Evolutionary conservation across 2,888 invertebrate genomes (phyloP).

Genomic region (Nezara viridula): DNA sequence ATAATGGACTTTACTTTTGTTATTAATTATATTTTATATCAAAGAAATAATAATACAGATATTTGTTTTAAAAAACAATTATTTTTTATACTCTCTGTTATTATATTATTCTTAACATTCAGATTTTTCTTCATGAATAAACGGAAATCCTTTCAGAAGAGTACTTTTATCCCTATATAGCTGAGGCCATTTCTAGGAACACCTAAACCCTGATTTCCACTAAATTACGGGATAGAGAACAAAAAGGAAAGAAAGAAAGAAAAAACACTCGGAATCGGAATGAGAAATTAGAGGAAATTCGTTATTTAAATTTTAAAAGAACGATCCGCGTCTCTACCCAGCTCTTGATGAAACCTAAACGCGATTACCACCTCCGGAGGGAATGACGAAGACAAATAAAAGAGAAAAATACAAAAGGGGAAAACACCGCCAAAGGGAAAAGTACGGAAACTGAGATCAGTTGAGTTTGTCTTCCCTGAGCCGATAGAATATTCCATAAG

Average conservation of each 20-base stretch:
- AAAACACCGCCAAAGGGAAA: background rate
- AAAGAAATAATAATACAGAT: too few species aligned
- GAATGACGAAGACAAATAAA: background rate
- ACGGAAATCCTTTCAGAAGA: background rate
- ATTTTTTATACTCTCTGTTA: too few species aligned
- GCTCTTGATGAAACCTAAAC: background rate
- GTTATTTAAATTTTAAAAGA: constrained; percentile 34
- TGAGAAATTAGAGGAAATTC: constrained; percentile 6
- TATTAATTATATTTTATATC: too few species aligned
- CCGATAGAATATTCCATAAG: constrained; percentile 44
- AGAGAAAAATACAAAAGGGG: background rate
- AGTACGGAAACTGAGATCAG: background rate
- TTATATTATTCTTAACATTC: too few species aligned
- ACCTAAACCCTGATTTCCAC: background rate
- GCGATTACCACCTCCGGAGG: background rate
- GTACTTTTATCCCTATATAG: background rate
- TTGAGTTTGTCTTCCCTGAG: background rate
- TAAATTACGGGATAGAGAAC: background rate
- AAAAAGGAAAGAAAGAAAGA: background rate
- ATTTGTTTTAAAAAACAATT: too few species aligned
- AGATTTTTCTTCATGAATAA: background rate
- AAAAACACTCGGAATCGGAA: background rate
- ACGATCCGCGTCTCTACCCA: background rate
- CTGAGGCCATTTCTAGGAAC: background rate
- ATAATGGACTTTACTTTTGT: too few species aligned